Percentiles rank a stretch among this genome's conserved stretches.
Conservation (phyloP, 2,888 invertebrate genomes). For the Nymphalis polychloros region DNA sequence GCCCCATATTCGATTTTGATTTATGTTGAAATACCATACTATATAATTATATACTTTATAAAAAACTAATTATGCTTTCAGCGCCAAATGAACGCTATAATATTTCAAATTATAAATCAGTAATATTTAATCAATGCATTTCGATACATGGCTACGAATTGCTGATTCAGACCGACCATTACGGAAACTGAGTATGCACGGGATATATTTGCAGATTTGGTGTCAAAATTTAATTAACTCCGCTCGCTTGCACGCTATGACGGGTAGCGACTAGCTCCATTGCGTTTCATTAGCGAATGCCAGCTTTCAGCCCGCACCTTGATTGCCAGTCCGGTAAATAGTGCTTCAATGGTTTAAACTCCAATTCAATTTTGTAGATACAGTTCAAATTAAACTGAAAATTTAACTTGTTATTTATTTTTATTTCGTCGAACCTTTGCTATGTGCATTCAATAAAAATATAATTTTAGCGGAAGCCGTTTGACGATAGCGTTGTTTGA, state of each 20-base stretch:
- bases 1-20: no score
- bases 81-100: neutral
- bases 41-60: no score
- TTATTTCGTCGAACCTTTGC: neutral
- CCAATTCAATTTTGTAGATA: conserved; percentile 21
- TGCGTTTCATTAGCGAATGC: conserved; percentile 55
- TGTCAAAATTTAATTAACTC: conserved; percentile 67
- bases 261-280: conserved; percentile 45
- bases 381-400: conserved; percentile 17
- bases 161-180: conserved; percentile 22
- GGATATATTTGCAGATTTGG: conserved; percentile 44
- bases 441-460: no score
- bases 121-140: conserved; percentile 11
- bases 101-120: neutral
- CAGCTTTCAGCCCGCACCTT: conserved; percentile 38
- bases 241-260: conserved; percentile 43
- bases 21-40: no score
- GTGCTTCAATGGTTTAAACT: conserved; percentile 33
- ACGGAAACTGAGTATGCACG: conserved; percentile 21
- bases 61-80: no score
- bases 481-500: no score
- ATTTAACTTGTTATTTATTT: conserved; percentile 4
- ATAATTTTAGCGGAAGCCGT: no score
- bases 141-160: conserved; percentile 15
- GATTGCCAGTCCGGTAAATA: conserved; percentile 39